Percentiles rank a stretch among this genome's conserved stretches.
Conservation (phyloP, 2,888 invertebrate species). For the Neoscelio sp. region DNA sequence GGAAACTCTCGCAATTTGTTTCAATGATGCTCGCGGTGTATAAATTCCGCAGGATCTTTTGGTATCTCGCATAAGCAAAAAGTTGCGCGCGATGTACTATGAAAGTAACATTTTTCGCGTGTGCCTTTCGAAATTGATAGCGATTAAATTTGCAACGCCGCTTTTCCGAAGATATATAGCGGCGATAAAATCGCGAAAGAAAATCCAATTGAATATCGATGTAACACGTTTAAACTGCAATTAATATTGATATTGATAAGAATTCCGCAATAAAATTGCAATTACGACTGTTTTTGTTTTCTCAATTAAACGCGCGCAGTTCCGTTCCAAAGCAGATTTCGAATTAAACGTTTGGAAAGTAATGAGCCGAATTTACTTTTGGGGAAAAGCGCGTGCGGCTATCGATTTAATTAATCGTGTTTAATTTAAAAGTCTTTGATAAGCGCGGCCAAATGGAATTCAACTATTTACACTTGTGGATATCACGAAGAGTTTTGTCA, state of each 20-base stretch:
- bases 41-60: constrained; percentile 20
- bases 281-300: too few relatives aligned
- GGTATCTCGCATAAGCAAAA: not conserved
- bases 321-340: constrained; percentile 9
- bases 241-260: too few relatives aligned
- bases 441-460: constrained; percentile 2
- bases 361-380: constrained; percentile 16
- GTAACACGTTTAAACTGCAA: too few relatives aligned
- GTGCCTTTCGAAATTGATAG: too few relatives aligned
- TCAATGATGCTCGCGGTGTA: constrained; percentile 31
- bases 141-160: not conserved
- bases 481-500: too few relatives aligned
- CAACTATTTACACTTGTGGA: constrained; percentile 1
- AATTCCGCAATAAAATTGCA: too few relatives aligned
- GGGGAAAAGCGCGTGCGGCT: not conserved
- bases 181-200: too few relatives aligned
- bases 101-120: not conserved
- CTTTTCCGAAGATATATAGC: too few relatives aligned
- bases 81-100: constrained; percentile 1
- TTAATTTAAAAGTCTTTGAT: constrained; percentile 33
- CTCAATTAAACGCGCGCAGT: not conserved
- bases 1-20: constrained; percentile 36
- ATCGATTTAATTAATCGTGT: constrained; percentile 24
- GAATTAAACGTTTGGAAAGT: constrained; percentile 2
- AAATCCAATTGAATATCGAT: too few relatives aligned